Base-by-base conservation (phyloP, 2,888 invertebrate species). In the Lumbricus terrestris region DNA sequence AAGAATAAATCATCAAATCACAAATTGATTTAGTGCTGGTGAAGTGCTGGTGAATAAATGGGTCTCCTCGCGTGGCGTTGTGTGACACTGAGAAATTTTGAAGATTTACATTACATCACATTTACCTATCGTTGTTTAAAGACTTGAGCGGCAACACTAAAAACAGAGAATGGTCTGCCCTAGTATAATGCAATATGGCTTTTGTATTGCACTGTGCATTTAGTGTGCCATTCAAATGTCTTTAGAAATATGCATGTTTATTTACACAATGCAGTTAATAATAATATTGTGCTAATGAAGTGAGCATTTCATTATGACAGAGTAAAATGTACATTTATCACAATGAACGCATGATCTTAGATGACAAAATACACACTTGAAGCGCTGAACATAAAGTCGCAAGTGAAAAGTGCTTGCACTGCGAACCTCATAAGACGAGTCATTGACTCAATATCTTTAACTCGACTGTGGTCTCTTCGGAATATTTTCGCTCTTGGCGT, bases 401-500 rank as follows among this genome's bases (percentile, higher is more conserved):
- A 69, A 69, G n/a, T 69, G 69, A 69, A 69, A 47, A 69, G 29
- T n/a, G n/a, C n/a, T 69, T 29, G 69, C n/a, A n/a, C n/a, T n/a
- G n/a, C 47, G 18, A 34, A 95, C 95, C 95, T 95, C 96, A 96
- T 96, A 29, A 96, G 93, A 92, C 94, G 95, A 93, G 96, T 96
- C 96, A 97, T 96, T 91, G 96, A 96, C 83, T 95, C 94, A 88
- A 96, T 93, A 93, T 96, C 96, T 35, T 90, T 93, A 37, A 97
- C 96, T 6, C 95, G 95, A 5, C 92, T 94, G 83, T 97, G 96
- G 93, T 96, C 96, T 90, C 96, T 93, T 91, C 95, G 95, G 93
- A 97, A 96, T 88, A 97, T 97, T 92, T 94, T 95, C n/a, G 96
- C 96, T 20, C 97, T 93, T 0, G 97, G 96, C 91, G 96, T 96